These are phyloP conservation scores for Xestoiulus laeticollis DNA, from an alignment of 2,888 invertebrate species.

Conservation along the genomic window DNA sequence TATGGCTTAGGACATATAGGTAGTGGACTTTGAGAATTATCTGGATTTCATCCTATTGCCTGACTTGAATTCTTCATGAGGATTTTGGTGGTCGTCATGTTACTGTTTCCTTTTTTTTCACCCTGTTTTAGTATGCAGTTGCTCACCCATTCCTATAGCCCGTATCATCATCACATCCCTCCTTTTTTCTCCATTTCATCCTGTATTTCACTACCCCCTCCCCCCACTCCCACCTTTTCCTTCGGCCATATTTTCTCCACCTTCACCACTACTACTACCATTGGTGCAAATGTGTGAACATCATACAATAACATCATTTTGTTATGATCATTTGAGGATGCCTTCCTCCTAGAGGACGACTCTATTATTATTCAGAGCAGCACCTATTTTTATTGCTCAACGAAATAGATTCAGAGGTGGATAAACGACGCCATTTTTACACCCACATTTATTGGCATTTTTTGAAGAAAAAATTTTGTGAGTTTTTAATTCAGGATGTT, in stretches of 20 bases:
- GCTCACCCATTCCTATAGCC: background rate
- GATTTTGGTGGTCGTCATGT: background rate
- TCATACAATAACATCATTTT: slow-evolving; percentile 27
- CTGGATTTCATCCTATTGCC: slow-evolving; percentile 46
- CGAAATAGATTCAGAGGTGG: slow-evolving; percentile 24
- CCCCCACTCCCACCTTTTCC: slow-evolving; percentile 2
- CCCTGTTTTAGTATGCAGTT: slow-evolving; percentile 27
- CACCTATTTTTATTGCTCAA: background rate
- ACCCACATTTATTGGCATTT: background rate
- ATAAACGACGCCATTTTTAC: slow-evolving; percentile 28
- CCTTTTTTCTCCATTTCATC: background rate
- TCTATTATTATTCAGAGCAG: slow-evolving; percentile 10
- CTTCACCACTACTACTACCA: too few relatives aligned
- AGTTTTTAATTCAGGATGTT: background rate
- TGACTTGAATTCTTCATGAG: slow-evolving; percentile 52
- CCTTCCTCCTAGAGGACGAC: background rate
- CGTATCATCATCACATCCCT: slow-evolving; percentile 36
- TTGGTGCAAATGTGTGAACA: background rate
- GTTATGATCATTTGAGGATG: slow-evolving; percentile 27
- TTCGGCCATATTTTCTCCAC: slow-evolving; percentile 5
- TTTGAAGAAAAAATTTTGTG: background rate
- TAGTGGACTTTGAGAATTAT: slow-evolving; percentile 48
- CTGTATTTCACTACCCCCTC: background rate
- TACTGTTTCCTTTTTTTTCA: background rate
- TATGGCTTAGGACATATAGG: slow-evolving; percentile 49